Base-by-base conservation (phyloP, 2,113 vertebrate species). In the Porphyrio hochstetteri region DNA sequence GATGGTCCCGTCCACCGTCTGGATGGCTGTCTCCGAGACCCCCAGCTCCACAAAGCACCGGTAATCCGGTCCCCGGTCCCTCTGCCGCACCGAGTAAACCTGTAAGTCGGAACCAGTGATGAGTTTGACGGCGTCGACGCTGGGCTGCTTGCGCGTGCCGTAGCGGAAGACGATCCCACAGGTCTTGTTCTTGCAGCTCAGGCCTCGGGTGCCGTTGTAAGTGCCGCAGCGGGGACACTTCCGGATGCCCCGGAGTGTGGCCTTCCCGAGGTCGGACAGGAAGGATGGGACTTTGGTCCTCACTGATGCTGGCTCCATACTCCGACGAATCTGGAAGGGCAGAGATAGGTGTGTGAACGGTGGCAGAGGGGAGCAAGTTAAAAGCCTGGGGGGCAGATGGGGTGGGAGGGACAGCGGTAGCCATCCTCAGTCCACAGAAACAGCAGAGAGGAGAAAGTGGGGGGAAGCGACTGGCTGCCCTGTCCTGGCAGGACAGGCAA, bases 181-280 rank as follows among this genome's bases (percentile, higher is more conserved):
- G 2, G 94, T 98, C 93, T 99, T 98, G 98, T 99, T 99, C 97
- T 99, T 99, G 98, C 99, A 99, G 97, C 99, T 99, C 56, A 99
- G 97, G 8, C 99, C 99, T 0, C 99, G 98, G 25, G 99, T 99
- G 91, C 99, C 99, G 2, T 99, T 99, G 97, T 99, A 99, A 11
- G 99, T 98, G 71, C 99, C 99, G 0, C 99, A 99, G 67, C 98
- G 98, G 1, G 99, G 99, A 80, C 99, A 99, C 67, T 98, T 98
- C 59, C 99, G 97, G 82, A 99, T 99, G 38, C 99, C 99, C 5
- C 99, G 93, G 52, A 99, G 85, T 0, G 99, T 99, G 64, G 99
- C 98, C 92, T 99, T 98, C 9, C 99, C 99, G 95, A 99, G 96
- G 96, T 99, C 98, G 0, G 98, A 99, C 20, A 99, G 97, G 91